Conservation (phyloP, 92 coral and sea anemone genomes). For the Porites rus region DNA sequence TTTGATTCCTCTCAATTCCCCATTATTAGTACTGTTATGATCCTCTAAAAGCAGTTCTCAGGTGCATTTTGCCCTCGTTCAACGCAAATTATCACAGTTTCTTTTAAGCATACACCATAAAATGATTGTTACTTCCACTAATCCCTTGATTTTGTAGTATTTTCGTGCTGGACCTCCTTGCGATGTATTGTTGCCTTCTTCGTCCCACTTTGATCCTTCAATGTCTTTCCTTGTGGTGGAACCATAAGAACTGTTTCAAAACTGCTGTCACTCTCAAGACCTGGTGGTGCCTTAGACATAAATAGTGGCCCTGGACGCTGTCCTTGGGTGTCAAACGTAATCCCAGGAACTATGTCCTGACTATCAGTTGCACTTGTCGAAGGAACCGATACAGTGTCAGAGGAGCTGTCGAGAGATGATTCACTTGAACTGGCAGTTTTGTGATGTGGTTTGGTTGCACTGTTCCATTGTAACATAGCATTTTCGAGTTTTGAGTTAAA, state of each 20-base stretch:
- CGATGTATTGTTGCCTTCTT: constrained; percentile 5
- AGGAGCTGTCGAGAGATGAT: background rate
- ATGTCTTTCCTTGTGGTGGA: constrained; percentile 9
- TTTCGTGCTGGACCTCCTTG: background rate
- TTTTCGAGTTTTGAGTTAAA: constrained; percentile 25
- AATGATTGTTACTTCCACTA: background rate
- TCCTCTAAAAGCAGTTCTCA: background rate
- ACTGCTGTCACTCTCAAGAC: constrained; percentile 20
- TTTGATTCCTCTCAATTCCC: background rate
- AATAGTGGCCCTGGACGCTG: constrained; percentile 31
- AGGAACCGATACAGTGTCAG: background rate
- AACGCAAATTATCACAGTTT: background rate
- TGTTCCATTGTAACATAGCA: constrained; percentile 11
- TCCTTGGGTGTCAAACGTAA: constrained; percentile 36
- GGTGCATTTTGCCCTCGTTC: no score
- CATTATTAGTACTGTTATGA: background rate
- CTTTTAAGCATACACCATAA: no score
- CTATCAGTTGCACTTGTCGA: constrained; percentile 4
- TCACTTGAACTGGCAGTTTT: constrained; percentile 1
- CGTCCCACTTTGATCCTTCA: background rate
- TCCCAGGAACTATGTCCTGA: constrained; percentile 26
- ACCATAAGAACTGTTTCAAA: constrained; percentile 40
- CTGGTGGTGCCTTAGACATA: constrained; percentile 27
- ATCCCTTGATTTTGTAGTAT: no score
- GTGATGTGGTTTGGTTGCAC: background rate